These are phyloP conservation scores for Oophaga sylvatica DNA, from an alignment of 2,797 vertebrate species.

Conservation along the genomic window DNA sequence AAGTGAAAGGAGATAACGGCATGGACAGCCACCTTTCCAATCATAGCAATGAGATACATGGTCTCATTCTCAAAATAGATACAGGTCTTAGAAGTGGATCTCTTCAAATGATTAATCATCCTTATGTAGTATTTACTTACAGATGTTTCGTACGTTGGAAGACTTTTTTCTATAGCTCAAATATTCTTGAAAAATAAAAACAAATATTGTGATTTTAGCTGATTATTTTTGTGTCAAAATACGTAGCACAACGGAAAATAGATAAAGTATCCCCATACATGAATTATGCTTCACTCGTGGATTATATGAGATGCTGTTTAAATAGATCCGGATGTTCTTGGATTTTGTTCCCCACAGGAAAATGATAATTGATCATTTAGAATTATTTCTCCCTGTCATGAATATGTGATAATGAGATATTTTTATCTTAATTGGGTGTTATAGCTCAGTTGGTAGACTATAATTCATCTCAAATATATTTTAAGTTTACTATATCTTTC, in stretches of 20 bases:
- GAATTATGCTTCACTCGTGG: background rate
- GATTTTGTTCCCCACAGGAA: conserved; percentile 4
- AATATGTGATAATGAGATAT: background rate
- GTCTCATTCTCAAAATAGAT: no score
- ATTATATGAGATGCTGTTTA: background rate
- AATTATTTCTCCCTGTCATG: background rate
- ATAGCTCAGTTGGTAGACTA: background rate
- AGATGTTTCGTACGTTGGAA: no score
- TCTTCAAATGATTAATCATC: no score
- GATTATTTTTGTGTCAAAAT: background rate
- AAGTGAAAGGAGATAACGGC: no score
- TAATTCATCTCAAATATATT: no score
- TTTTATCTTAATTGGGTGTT: background rate
- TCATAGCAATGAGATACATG: no score
- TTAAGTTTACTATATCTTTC: no score
- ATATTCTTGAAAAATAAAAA: background rate
- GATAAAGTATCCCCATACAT: conserved; percentile 13
- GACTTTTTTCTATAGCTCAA: background rate
- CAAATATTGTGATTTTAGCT: background rate
- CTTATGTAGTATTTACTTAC: no score
- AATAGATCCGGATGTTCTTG: background rate
- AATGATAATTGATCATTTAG: background rate
- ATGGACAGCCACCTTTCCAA: no score
- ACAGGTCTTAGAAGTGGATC: no score
- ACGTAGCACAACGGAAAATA: conserved; percentile 60